These are phyloP conservation scores for Neoniphon sammara DNA, from an alignment of 2,797 vertebrate genomes.

Conservation along the genomic window DNA sequence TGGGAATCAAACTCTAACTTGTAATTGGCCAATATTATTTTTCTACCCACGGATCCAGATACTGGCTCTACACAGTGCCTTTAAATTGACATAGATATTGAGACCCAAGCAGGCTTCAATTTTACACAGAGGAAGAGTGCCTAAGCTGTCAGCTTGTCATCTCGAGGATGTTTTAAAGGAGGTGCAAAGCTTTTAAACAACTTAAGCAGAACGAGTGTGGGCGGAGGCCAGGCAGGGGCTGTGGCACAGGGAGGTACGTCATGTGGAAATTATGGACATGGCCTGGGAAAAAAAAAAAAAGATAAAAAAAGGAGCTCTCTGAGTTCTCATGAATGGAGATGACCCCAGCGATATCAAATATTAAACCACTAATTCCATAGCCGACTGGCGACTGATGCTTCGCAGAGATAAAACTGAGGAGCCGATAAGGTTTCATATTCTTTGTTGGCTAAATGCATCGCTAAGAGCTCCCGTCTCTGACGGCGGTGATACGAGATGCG, in stretches of 20 bases:
- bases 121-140: background rate
- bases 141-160: conserved; percentile 8
- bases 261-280: conserved; percentile 33
- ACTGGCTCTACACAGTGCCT: too few species aligned
- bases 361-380: conserved; percentile 67
- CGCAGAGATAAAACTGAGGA: conserved; percentile 66
- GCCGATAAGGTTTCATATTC: conserved; percentile 78
- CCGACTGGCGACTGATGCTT: conserved; percentile 55
- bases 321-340: conserved; percentile 60
- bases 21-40: too few species aligned
- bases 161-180: conserved; percentile 7
- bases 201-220: background rate
- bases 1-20: too few species aligned
- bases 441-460: conserved; percentile 77
- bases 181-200: conserved; percentile 7
- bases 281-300: conserved; percentile 30
- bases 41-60: too few species aligned
- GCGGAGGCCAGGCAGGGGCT: background rate
- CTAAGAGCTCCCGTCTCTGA: conserved; percentile 56
- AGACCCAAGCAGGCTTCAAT: conserved; percentile 20
- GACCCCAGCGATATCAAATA: conserved; percentile 65
- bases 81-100: background rate
- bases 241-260: background rate
- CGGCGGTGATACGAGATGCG: conserved; percentile 39
- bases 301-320: conserved; percentile 12